Evolutionary conservation across 2,113 vertebrate genomes (phyloP).

Genomic region (Zosterops hypoxanthus): DNA sequence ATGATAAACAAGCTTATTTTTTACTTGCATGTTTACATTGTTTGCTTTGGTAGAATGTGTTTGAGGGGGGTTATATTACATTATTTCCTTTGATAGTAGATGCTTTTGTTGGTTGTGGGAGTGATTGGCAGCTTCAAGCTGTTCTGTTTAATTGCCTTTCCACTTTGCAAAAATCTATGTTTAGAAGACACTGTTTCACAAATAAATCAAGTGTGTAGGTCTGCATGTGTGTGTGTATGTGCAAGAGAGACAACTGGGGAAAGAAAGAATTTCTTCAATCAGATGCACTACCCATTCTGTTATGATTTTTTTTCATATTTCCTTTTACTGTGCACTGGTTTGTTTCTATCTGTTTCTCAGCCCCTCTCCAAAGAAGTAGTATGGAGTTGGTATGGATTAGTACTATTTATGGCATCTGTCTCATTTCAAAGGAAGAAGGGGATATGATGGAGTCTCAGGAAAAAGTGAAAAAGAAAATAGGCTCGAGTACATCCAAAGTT

Average conservation of each 20-base stretch:
- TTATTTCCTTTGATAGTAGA: conserved; percentile 80
- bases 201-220: conserved; percentile 70
- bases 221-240: neutral
- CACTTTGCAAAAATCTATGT: conserved; percentile 66
- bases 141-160: conserved; percentile 80
- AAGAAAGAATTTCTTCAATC: conserved; percentile 48
- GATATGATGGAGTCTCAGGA: neutral
- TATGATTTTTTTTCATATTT: conserved; percentile 45
- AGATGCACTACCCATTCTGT: conserved; percentile 13
- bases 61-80: conserved; percentile 32
- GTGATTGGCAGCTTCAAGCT: conserved; percentile 80
- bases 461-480: neutral
- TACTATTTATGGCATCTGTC: neutral
- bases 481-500: neutral
- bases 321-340: neutral
- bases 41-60: conserved; percentile 70
- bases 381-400: neutral
- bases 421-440: neutral
- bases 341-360: neutral
- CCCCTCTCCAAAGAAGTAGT: neutral
- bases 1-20: conserved; percentile 61
- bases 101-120: conserved; percentile 76
- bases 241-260: neutral
- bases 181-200: conserved; percentile 74
- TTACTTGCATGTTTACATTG: conserved; percentile 65